These are phyloP conservation scores for Matsumurasca onukii DNA, from an alignment of 1,140 invertebrate genomes.

Conservation along the genomic window DNA sequence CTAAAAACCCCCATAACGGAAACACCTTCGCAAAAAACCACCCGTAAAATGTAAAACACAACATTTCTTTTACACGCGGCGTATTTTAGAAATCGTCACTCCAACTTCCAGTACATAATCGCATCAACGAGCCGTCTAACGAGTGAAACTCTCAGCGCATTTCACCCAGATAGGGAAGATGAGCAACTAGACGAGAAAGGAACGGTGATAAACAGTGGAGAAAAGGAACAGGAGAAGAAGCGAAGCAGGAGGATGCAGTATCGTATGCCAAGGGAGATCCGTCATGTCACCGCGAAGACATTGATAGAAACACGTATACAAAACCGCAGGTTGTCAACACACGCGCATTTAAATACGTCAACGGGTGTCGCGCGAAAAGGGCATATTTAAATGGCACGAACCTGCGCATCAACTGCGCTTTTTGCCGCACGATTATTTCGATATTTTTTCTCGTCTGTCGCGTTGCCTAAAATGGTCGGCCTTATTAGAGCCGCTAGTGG, in stretches of 20 bases:
- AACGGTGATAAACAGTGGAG: not conserved
- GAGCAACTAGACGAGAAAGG: not conserved
- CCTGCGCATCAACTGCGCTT: not conserved
- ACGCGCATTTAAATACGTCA: slow-evolving; percentile 22
- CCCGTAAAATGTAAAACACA: no score
- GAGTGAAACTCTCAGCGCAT: not conserved
- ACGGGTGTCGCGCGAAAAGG: slow-evolving; percentile 18
- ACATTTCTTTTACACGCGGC: no score
- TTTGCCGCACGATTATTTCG: slow-evolving; percentile 24
- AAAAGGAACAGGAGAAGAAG: not conserved
- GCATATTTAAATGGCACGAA: slow-evolving; percentile 15
- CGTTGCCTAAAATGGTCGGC: not conserved
- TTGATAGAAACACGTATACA: slow-evolving; percentile 25
- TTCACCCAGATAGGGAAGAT: no score
- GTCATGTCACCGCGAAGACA: not conserved
- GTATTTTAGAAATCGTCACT: no score
- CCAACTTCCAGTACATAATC: no score
- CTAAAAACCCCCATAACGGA: no score
- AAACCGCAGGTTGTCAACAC: slow-evolving; percentile 23
- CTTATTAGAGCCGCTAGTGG: slow-evolving; percentile 13
- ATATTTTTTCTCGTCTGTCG: slow-evolving; percentile 21
- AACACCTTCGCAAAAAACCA: no score
- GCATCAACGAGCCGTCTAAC: no score
- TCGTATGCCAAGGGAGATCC: not conserved
- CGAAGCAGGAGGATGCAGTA: not conserved